These are phyloP conservation scores for Andrena chrysosceles DNA, from an alignment of 2,888 invertebrate genomes.

Conservation along the genomic window DNA sequence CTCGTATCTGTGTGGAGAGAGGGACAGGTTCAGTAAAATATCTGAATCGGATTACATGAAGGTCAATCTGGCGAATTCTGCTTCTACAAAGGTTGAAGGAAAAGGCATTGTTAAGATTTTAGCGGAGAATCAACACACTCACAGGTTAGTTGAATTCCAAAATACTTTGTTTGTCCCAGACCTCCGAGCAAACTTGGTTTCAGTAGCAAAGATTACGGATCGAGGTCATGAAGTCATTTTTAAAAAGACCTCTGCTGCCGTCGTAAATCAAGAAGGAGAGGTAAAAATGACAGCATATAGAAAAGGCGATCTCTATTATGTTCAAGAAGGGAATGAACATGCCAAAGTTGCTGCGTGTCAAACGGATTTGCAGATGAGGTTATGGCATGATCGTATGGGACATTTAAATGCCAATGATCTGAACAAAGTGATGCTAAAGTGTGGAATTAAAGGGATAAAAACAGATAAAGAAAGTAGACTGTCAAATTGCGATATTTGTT, in stretches of 20 bases:
- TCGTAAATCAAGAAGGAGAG: not conserved
- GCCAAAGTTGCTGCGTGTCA: not conserved
- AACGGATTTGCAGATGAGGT: not conserved
- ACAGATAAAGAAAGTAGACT: not conserved
- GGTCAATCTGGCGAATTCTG: conserved; percentile 13
- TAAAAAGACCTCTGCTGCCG: not conserved
- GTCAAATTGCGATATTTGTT: not conserved
- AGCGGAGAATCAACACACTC: not conserved
- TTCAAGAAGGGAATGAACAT: not conserved
- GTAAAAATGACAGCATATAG: not conserved
- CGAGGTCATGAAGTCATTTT: not conserved
- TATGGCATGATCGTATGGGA: conserved; percentile 13
- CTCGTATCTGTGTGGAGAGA: not conserved
- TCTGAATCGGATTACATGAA: not conserved
- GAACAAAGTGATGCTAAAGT: not conserved
- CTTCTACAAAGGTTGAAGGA: not conserved
- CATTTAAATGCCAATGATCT: conserved; percentile 9
- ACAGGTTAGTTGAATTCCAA: not conserved
- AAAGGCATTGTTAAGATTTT: not conserved
- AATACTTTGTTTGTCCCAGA: not conserved
- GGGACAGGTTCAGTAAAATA: not conserved
- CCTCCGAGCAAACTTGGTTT: not conserved
- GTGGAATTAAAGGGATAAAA: not conserved
- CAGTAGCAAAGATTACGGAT: not conserved
- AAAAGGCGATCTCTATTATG: conserved; percentile 5